Evolutionary conservation across 2,797 vertebrate species (phyloP), one percentile per base, ranked within the genome.

Genomic region (Scolopax rusticola): DNA sequence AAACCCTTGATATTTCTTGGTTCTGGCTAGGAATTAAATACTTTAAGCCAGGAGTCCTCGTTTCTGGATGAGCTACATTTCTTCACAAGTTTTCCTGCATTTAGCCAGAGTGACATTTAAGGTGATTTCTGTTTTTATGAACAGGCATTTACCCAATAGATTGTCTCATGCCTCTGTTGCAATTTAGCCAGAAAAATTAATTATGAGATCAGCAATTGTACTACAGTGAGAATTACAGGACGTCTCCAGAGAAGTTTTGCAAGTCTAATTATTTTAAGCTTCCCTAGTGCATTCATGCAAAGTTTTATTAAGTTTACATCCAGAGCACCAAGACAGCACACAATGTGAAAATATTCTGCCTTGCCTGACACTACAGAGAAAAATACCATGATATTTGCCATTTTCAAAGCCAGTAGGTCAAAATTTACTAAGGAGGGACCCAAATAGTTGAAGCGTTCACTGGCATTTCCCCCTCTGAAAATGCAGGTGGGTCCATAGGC

Each of bases 131-230:
- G 41, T 6, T 91, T 89, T 85, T 63, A 91, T 74, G 63, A 54
- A 74, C 77, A 87, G 47, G 12, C 38, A 43, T 82, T 86, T 57
- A 53, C 27, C 11, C 40, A 89, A 40, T 7, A 61, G 25, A 45
- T 32, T 84, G 24, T 25, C 51, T 50, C 15, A 16, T 19, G 21
- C 12, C 16, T 32, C 47, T 30, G 3, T 12, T 70, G 54, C 36
- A 85, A 60, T 81, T 67, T n/a, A 48, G 24, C 51, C 74, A 83
- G 48, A 76, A 48, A 68, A 95, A 75, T 40, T 56, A 59, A 80
- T 87, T 36, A 32, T 5, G 11, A 68, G 47, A 15, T 85, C 71
- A 30, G 30, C 33, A 73, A 86, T n/a, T 45, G 54, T 45, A 64
- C 61, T 78, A 18, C 19, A 36, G 30, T 25, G 20, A 83, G 40